Base-by-base conservation (phyloP, 2,113 vertebrate genomes). In the Formicarius rufipectus region DNA sequence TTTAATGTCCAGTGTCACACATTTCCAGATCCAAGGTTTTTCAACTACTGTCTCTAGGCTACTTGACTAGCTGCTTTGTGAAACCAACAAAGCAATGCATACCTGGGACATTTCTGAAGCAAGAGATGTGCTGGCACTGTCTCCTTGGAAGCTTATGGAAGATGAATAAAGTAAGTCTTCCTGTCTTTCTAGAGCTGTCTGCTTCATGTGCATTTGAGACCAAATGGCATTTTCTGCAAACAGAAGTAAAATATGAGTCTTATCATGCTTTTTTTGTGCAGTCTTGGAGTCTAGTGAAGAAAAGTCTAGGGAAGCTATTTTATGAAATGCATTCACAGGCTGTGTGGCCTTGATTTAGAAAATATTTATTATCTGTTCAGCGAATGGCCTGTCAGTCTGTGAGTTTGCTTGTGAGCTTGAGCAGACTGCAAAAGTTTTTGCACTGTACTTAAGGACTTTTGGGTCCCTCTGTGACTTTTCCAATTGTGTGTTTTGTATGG, bases 181-280 rank as follows among this genome's bases (percentile, higher is more conserved):
- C 64, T 90, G 92, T 47, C 60, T 69, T 62, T 94, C 92, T 72
- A 58, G 39, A 95, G 68, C 75, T 80, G 86, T 64, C 81, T 94
- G 88, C 80, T 94, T 96, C 75, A 90, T 93, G 28, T 84, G 67
- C 95, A 97, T 96, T 92, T 97, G 89, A 90, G 95, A 93, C 89
- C 84, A 95, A 91, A 97, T 97, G 42, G 88, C 50, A 87, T 87
- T 96, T 95, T 94, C 97, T 98, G 94, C 68, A 89, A 87, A 92
- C 7, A 94, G 62, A 96, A 88, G 85, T 39, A 79, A 93, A 80
- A 55, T 21, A 80, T 72, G 73, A 82, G 40, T 74, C 52, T 94
- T 47, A 91, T 0, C 64, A 22, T 68, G 58, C 31, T 90, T 90
- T 92, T 72, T 44, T 56, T 68, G 40, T 18, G 59, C 55, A 59